Conservation (phyloP, 2,888 invertebrate species). For the Pristionchus mayeri region DNA sequence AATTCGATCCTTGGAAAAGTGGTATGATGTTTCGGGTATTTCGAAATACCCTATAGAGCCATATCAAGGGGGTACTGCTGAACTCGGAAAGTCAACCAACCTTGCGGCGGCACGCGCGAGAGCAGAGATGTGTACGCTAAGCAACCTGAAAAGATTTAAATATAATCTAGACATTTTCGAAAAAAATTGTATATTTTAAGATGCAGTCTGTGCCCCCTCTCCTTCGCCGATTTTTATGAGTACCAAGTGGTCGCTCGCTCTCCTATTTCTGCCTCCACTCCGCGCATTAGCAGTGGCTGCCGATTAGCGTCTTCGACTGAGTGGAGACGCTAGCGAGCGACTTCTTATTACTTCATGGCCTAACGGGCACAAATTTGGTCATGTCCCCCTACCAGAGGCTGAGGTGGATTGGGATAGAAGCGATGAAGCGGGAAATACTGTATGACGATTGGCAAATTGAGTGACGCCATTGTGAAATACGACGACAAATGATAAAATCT, state of each 20-base stretch:
- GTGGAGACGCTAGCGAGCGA: slow-evolving; percentile 34
- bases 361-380: slow-evolving; percentile 43
- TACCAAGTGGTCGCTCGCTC: no score
- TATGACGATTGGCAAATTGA: not conserved
- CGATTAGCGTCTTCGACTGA: slow-evolving; percentile 39
- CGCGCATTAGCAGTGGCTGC: slow-evolving; percentile 15
- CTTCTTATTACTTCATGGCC: slow-evolving; percentile 49
- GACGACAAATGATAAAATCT: not conserved
- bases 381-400: not conserved
- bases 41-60: no score
- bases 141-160: slow-evolving; percentile 56
- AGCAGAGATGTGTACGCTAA: slow-evolving; percentile 64
- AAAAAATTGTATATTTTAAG: no score
- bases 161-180: not conserved
- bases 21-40: no score
- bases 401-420: slow-evolving; percentile 4
- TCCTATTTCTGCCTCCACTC: not conserved
- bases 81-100: no score
- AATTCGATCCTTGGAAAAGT: no score
- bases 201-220: no score
- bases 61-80: no score
- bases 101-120: slow-evolving; percentile 60
- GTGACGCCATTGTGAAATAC: not conserved
- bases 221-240: not conserved
- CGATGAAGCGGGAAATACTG: not conserved